Evolutionary conservation across 1,140 invertebrate genomes (phyloP).

Genomic region (Drosophila albomicans): DNA sequence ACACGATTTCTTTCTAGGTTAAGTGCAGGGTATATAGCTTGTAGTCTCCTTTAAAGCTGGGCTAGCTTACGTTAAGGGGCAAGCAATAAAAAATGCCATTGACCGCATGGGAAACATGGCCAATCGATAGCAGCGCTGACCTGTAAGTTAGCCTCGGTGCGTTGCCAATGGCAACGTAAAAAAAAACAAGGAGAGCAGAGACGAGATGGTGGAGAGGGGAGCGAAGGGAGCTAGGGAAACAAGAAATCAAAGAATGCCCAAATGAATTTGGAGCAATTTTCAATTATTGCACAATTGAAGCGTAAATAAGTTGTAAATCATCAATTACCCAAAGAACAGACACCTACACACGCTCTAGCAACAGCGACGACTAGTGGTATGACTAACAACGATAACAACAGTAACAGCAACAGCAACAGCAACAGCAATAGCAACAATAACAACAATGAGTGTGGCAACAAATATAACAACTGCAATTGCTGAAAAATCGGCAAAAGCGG

Average conservation of each 20-base stretch:
- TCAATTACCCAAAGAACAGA: slow-evolving; percentile 75
- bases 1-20: no score
- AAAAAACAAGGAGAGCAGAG: not conserved
- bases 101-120: slow-evolving; percentile 23
- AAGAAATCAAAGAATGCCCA: slow-evolving; percentile 59
- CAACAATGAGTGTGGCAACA: slow-evolving; percentile 10
- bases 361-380: slow-evolving; percentile 8
- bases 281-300: slow-evolving; percentile 82
- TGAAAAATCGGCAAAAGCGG: slow-evolving; percentile 71
- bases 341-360: slow-evolving; percentile 38
- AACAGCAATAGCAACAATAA: slow-evolving; percentile 4
- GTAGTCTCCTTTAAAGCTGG: not conserved
- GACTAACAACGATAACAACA: slow-evolving; percentile 22
- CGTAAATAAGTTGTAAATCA: slow-evolving; percentile 83
- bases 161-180: slow-evolving; percentile 51
- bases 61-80: not conserved
- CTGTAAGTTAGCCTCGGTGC: slow-evolving; percentile 32
- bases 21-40: slow-evolving; percentile 1
- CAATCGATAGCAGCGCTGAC: slow-evolving; percentile 44
- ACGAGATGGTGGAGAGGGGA: not conserved
- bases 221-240: slow-evolving; percentile 10
- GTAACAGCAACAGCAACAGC: slow-evolving; percentile 4
- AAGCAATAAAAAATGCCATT: slow-evolving; percentile 29
- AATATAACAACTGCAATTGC: slow-evolving; percentile 72
- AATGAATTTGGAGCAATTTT: slow-evolving; percentile 83